Base-by-base conservation (phyloP, 2,113 vertebrate genomes). In the Geococcyx californianus region DNA sequence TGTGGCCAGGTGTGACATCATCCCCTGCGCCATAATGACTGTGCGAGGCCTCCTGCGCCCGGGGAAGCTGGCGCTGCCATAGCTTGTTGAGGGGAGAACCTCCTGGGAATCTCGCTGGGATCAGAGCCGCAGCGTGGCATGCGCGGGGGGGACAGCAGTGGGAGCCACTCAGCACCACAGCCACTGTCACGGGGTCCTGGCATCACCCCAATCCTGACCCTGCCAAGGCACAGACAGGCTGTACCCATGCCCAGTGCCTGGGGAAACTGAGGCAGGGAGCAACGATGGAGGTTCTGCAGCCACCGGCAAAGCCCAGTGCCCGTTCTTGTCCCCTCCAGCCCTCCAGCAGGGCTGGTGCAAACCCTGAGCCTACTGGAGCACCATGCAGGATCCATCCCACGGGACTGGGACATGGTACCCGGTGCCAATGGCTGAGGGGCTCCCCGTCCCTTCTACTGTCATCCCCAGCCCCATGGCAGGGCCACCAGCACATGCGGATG, bases 1-100 rank as follows among this genome's bases (percentile, higher is more conserved):
- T 66, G 69, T 11, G 38, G 84, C 90, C 73, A 42, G 88, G 69
- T 77, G 84, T 91, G 91, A 78, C 91, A 85, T 95, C 89, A 90
- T 78, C 25, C 64, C 72, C 51, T 5, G 84, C 8, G 4, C 91
- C 8, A 3, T 42, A 33, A 75, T 67, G 83, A 85, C 67, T 42
- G 49, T 10, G 63, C 3, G 2, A 79, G 80, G 90, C 76, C 90
- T 93, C 72, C 45, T n/a, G 75, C 7, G 79, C 23, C 60, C 0
- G 5, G 5, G 55, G 82, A 20, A 21, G 34, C 49, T 2, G 40
- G 89, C 1, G 23, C 31, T 90, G 89, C 83, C 4, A 7, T 10
- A 91, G 91, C 89, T 90, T 88, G 89, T 7, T 47, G n/a, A 7
- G 14, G 25, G 70, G 51, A 90, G 82, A 55, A 49, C 25, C 89